Conservation (phyloP, 2,113 vertebrate genomes). For the Ailurus styani region DNA sequence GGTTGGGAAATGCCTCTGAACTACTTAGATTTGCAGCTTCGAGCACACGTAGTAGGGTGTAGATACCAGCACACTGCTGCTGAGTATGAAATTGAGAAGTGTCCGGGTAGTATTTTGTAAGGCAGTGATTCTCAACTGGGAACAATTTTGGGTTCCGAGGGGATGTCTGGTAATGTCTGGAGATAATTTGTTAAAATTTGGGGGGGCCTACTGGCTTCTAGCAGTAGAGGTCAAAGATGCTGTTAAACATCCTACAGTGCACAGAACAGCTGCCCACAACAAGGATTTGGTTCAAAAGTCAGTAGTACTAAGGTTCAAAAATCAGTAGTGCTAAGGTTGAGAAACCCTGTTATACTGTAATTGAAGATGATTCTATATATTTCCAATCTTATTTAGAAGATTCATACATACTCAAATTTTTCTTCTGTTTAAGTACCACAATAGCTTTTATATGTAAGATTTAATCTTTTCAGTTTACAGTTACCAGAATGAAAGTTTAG, state of each 20-base stretch:
- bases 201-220: background rate
- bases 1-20: background rate
- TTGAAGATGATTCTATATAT: background rate
- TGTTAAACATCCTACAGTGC: background rate
- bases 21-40: background rate
- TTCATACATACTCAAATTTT: background rate
- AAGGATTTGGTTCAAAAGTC: background rate
- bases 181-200: background rate
- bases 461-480: background rate
- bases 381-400: background rate
- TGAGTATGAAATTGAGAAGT: background rate
- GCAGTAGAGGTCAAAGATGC: background rate
- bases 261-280: background rate
- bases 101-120: background rate
- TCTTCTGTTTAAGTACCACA: background rate
- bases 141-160: background rate
- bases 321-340: background rate
- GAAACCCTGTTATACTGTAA: background rate
- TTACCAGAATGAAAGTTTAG: background rate
- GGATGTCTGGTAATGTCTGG: background rate
- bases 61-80: background rate
- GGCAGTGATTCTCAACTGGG: background rate
- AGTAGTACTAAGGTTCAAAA: background rate
- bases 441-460: background rate
- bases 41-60: fast-evolving